Base-by-base conservation (phyloP, 2,797 vertebrate genomes). In the Knipowitschia caucasica region DNA sequence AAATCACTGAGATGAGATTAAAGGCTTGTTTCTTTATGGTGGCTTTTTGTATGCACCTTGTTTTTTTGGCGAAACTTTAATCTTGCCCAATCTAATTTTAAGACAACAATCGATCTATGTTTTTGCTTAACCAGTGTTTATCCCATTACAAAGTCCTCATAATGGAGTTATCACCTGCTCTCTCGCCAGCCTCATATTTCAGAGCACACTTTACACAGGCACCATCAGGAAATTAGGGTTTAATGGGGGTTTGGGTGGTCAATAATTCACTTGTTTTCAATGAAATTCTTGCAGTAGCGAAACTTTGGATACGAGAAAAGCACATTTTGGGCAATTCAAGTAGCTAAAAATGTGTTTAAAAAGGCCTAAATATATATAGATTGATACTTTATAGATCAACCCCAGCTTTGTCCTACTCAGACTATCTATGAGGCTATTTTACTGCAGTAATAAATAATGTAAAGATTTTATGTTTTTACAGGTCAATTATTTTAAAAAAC, bases 161-260 rank as follows among this genome's bases (percentile, higher is more conserved):
- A 50, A 35, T 50, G 21, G 23, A 50, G 21, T 34, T 50, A 15
- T 24, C 20, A 33, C 26, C 44, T 30, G 29, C 30, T 7, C 30
- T 15, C 20, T 23, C 29, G 21, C 12, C 47, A 15, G 21, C 31
- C 7, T 50, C 10, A 11, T 25, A 21, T 50, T 50, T 17, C 31
- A 34, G 12, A 3, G 21, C 29, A 11, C 30, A 15, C 47, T 35
- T 50, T 35, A n/a, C 21, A 35, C 12, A 11, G 17, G 25, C 47
- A 25, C 20, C 1, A 4, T 14, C 30, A 50, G 46, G 30, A 50
- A 50, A 50, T 50, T 50, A 30, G 30, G 47, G 3, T 50, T 35
- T 50, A 50, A 50, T 50, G 21, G 46, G 30, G 24, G 15, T 50
- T 50, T 50, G 20, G 20, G 18, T 15, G 30, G 30, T 50, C 17